Conservation (phyloP, 2,797 vertebrate species). For the Nyctalus aviator region DNA sequence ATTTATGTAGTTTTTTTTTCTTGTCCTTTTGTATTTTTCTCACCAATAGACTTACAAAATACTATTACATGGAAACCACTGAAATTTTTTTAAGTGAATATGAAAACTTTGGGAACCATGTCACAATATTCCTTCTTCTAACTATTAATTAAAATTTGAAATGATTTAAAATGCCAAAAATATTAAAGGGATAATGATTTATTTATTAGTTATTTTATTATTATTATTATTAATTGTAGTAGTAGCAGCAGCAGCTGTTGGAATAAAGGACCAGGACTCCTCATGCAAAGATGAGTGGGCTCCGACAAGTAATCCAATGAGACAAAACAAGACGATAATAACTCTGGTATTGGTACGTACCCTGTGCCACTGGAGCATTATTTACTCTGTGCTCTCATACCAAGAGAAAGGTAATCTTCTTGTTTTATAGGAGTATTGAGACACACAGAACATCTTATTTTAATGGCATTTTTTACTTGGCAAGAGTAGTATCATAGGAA, state of each 20-base stretch:
- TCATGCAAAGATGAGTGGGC: not conserved
- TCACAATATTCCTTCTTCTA: not conserved
- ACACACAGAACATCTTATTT: conserved; percentile 32
- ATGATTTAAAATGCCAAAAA: conserved; percentile 51
- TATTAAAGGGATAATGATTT: conserved; percentile 50
- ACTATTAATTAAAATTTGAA: conserved; percentile 24
- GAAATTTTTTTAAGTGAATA: conserved; percentile 42
- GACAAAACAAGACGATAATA: not conserved
- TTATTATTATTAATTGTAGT: not conserved
- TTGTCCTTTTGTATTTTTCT: conserved; percentile 51
- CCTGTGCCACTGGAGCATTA: not conserved
- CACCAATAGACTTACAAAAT: conserved; percentile 19
- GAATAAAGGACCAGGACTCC: not conserved
- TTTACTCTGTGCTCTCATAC: not conserved
- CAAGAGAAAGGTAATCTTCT: conserved; percentile 19
- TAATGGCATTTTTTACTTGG: conserved; percentile 59
- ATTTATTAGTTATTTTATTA: conserved; percentile 44
- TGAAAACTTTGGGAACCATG: conserved; percentile 1
- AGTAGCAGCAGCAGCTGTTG: not conserved
- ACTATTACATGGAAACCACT: not conserved
- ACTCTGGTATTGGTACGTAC: not conserved
- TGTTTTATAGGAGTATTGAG: conserved; percentile 3
- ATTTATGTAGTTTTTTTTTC: not conserved
- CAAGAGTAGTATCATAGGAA: not conserved
- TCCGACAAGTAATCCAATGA: not conserved